Evolutionary conservation across 2,888 invertebrate genomes (phyloP).

Genomic region (Malacosoma neustria): DNA sequence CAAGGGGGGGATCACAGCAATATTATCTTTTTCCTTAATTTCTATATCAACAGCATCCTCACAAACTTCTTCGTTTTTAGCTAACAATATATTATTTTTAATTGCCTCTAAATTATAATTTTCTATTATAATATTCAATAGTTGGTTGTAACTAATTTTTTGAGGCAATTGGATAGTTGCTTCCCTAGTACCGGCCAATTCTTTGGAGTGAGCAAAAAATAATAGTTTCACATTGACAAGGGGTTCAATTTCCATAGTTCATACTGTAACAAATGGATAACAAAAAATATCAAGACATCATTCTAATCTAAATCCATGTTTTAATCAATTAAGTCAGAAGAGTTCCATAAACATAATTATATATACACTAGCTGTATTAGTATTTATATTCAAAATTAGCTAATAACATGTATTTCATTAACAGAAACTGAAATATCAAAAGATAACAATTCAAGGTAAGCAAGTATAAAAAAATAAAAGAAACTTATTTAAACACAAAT

Average conservation of each 20-base stretch:
- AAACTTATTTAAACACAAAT: too few species aligned
- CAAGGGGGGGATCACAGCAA: conserved; percentile 95
- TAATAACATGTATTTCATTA: too few species aligned
- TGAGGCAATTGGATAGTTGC: conserved; percentile 65
- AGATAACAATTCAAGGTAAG: too few species aligned
- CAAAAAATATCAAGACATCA: too few species aligned
- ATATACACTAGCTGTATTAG: too few species aligned
- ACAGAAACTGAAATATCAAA: too few species aligned
- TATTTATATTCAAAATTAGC: too few species aligned
- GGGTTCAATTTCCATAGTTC: conserved; percentile 63
- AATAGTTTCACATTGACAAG: conserved; percentile 78
- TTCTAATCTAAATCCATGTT: too few species aligned
- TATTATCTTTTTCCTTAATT: conserved; percentile 82
- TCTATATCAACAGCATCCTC: conserved; percentile 65
- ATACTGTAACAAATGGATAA: conserved; percentile 33
- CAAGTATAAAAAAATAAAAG: too few species aligned
- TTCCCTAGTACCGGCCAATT: conserved; percentile 81
- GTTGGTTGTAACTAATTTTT: conserved; percentile 68
- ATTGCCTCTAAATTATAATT: conserved; percentile 80
- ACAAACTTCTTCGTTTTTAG: conserved; percentile 89
- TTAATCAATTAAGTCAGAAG: too few species aligned
- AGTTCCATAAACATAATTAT: too few species aligned
- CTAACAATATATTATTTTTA: conserved; percentile 81
- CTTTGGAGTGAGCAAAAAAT: conserved; percentile 94
- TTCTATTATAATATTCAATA: conserved; percentile 76